phyloP scores from a whole-genome alignment of 2,113 vertebrate genomes.

The Tenrec ecaudatus region DNA sequence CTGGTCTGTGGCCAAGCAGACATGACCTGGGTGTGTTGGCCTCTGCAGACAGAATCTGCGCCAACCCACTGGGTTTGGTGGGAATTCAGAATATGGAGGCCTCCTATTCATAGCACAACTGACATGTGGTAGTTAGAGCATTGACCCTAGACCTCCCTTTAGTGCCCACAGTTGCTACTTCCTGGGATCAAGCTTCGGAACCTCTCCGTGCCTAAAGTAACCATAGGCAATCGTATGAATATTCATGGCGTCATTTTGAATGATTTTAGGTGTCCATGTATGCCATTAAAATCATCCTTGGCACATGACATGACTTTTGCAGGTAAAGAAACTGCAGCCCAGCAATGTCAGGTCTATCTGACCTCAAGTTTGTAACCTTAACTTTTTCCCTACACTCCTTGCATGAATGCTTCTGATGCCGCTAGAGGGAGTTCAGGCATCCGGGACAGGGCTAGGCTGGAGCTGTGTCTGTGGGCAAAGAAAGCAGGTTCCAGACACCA shows the following conservation, averaged over 20 bases:
- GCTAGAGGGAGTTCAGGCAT: rapidly evolving
- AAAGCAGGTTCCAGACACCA: neutral
- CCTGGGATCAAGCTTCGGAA: neutral
- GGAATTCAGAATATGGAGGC: neutral
- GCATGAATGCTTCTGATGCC: neutral
- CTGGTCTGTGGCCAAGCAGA: too few species aligned
- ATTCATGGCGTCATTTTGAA: neutral
- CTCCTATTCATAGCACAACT: neutral
- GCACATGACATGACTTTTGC: neutral
- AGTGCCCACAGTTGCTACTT: neutral
- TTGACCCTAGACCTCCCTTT: neutral
- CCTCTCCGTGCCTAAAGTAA: neutral
- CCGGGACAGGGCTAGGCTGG: neutral
- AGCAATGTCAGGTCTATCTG: neutral
- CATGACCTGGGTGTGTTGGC: neutral
- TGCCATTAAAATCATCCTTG: neutral
- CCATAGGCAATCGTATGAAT: neutral
- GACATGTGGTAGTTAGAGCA: too few species aligned
- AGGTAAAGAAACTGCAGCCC: neutral
- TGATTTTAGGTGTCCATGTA: constrained; percentile 4
- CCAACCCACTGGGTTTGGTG: too few species aligned
- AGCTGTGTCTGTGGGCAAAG: neutral
- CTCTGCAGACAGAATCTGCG: too few species aligned
- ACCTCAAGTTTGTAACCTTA: neutral
- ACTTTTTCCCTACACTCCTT: neutral